Conservation (phyloP, 2,888 invertebrate genomes). For the Pocota personata region DNA sequence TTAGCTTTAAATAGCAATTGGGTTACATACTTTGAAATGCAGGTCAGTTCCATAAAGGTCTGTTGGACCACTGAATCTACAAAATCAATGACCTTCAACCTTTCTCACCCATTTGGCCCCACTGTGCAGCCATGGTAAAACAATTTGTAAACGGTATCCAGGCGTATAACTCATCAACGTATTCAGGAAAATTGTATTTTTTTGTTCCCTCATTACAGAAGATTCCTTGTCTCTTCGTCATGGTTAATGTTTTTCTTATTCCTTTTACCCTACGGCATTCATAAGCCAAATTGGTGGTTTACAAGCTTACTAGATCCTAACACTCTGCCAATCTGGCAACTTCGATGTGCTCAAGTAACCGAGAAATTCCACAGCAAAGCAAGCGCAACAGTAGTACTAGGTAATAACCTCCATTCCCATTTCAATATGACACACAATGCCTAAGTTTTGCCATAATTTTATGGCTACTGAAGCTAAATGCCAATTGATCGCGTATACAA, state of each 20-base stretch:
- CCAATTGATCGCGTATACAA: constrained; percentile 57
- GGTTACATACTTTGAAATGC: too few relatives aligned
- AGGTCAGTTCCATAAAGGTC: neutral
- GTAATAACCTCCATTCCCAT: constrained; percentile 46
- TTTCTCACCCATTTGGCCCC: neutral
- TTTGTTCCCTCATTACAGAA: neutral
- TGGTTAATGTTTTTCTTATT: constrained; percentile 4
- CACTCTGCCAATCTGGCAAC: constrained; percentile 1
- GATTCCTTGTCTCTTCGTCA: constrained; percentile 19
- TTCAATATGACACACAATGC: constrained; percentile 65
- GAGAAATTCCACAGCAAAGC: constrained; percentile 53
- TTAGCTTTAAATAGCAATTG: too few relatives aligned
- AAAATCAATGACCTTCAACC: neutral
- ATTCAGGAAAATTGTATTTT: neutral
- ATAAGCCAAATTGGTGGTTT: constrained; percentile 32
- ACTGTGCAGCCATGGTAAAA: constrained; percentile 16
- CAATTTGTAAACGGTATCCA: constrained; percentile 36
- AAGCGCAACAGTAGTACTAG: constrained; percentile 8
- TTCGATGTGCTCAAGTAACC: constrained; percentile 50
- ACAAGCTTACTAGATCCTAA: constrained; percentile 37
- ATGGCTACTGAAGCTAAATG: constrained; percentile 68
- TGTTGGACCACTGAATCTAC: neutral
- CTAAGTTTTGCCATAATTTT: constrained; percentile 66
- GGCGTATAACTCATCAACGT: constrained; percentile 36
- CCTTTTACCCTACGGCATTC: constrained; percentile 23